A percentile compares a stretch with the other conserved stretches of the same genome.
Conservation (phyloP, 1,140 invertebrate species). For the Drosophila navojoa region DNA sequence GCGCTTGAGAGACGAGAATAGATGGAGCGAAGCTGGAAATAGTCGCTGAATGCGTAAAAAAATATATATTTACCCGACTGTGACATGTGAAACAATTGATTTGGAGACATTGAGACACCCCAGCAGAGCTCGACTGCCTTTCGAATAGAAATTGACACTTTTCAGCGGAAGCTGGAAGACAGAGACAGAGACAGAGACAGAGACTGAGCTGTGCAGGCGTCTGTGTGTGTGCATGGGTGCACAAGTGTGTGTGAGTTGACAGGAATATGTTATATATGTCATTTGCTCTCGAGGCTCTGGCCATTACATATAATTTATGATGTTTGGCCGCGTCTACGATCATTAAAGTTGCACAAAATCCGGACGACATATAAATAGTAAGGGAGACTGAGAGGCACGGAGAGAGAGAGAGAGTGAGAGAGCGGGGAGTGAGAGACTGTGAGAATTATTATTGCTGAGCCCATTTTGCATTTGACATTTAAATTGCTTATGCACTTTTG, state of each 20-base stretch:
- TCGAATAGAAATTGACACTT: constrained; percentile 53
- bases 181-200: background rate
- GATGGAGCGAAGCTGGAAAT: background rate
- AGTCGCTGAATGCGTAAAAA: constrained; percentile 34
- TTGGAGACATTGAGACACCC: constrained; percentile 13
- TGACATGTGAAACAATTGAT: constrained; percentile 46
- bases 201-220: background rate
- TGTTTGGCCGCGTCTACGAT: constrained; percentile 40
- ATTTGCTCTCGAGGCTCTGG: constrained; percentile 21
- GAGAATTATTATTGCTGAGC: constrained; percentile 46
- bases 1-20: too few species aligned
- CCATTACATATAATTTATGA: constrained; percentile 48
- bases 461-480: constrained; percentile 56
- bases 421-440: background rate
- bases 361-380: background rate
- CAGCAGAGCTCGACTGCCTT: constrained; percentile 10
- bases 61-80: constrained; percentile 45
- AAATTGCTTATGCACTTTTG: constrained; percentile 52
- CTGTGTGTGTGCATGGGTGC: background rate
- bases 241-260: constrained; percentile 15
- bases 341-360: constrained; percentile 48
- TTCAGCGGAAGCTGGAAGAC: constrained; percentile 15
- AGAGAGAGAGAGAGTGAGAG: background rate
- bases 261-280: constrained; percentile 31
- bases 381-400: background rate